Percentiles rank a stretch among this genome's conserved stretches.
phyloP scores from a whole-genome alignment of 2,888 invertebrate genomes.

The Andrena camellia region DNA sequence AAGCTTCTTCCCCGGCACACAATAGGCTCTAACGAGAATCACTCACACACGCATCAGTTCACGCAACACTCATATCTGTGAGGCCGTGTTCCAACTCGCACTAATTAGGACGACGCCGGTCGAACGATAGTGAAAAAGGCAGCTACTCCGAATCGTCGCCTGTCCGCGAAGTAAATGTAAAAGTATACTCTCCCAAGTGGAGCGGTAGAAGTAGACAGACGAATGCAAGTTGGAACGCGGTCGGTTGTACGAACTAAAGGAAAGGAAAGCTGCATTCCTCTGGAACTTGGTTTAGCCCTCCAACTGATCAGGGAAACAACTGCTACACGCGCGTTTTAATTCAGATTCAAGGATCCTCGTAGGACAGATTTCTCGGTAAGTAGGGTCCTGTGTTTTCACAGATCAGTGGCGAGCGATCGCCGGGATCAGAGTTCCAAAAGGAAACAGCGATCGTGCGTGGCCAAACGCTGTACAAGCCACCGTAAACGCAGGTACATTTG shows the following conservation, averaged over 20 bases:
- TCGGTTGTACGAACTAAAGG: conserved; percentile 31
- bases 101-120: conserved; percentile 34
- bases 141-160: not conserved
- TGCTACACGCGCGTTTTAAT: not conserved
- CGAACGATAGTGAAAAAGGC: conserved; percentile 29
- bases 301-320: not conserved
- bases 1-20: conserved; percentile 25
- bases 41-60: conserved; percentile 30
- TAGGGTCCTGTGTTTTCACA: not conserved
- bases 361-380: not conserved
- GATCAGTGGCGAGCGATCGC: not conserved
- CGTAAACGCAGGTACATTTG: conserved; percentile 71
- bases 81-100: conserved; percentile 78
- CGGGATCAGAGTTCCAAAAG: conserved; percentile 21
- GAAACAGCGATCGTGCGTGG: conserved; percentile 11
- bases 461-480: conserved; percentile 30
- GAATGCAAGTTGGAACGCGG: conserved; percentile 75
- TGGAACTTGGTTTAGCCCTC: conserved; percentile 7
- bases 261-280: conserved; percentile 26
- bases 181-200: not conserved
- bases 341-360: not conserved
- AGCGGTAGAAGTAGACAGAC: conserved; percentile 2
- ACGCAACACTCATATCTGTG: conserved; percentile 48
- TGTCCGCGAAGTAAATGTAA: not conserved
- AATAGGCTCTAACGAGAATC: conserved; percentile 39